These are phyloP conservation scores for Tenodera sinensis DNA, from an alignment of 2,888 invertebrate species.

Conservation along the genomic window DNA sequence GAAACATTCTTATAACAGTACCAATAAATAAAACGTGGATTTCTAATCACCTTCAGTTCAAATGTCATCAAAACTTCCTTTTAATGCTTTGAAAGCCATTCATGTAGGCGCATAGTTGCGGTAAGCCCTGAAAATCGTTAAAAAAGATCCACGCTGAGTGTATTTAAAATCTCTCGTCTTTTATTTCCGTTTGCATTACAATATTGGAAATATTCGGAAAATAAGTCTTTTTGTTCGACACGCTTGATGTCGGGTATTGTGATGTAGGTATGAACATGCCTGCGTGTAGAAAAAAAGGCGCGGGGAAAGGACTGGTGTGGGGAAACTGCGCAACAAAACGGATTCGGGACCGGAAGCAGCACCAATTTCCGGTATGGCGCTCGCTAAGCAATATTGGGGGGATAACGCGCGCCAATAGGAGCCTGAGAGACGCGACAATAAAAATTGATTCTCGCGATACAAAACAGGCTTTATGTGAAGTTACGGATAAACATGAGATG, in stretches of 20 bases:
- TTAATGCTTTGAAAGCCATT: neutral
- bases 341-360: neutral
- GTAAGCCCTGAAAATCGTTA: neutral
- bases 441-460: neutral
- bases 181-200: neutral
- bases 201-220: neutral
- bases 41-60: neutral
- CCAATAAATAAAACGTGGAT: neutral
- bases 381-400: neutral
- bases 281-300: neutral
- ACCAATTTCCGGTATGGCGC: conserved; percentile 14
- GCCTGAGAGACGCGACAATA: neutral
- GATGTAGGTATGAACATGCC: neutral
- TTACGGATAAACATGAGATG: neutral
- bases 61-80: neutral
- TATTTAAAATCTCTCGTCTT: neutral
- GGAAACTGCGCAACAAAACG: neutral
- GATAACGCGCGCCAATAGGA: neutral
- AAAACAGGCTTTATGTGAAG: neutral
- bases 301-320: neutral
- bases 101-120: neutral
- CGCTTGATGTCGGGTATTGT: neutral
- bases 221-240: neutral
- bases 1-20: neutral
- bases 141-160: neutral